phyloP scores from a whole-genome alignment of 2,888 invertebrate species.

The Barypeithes pellucidus region DNA sequence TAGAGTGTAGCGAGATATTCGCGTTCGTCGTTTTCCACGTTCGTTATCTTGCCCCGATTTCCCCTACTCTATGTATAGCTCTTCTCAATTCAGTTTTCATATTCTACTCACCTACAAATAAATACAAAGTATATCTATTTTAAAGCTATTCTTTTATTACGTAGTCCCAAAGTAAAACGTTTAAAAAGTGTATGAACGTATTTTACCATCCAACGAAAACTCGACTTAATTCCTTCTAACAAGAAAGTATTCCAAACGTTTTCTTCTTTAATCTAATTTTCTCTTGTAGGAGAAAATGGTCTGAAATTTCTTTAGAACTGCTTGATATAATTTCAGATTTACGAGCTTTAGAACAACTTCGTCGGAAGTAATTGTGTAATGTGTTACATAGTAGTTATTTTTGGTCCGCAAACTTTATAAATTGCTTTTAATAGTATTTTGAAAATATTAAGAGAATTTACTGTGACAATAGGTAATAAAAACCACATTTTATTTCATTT shows the following conservation, averaged over 20 bases:
- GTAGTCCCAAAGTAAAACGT: background rate
- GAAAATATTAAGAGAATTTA: constrained; percentile 7
- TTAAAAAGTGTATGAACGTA: constrained; percentile 19
- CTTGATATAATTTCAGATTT: constrained; percentile 35
- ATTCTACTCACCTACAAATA: too few species aligned
- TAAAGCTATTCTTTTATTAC: background rate
- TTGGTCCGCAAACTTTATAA: constrained; percentile 26
- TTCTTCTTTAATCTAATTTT: constrained; percentile 28
- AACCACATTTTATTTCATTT: too few species aligned
- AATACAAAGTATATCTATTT: background rate
- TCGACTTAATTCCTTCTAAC: constrained; percentile 20
- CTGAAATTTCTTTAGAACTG: constrained; percentile 29
- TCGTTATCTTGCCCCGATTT: too few species aligned
- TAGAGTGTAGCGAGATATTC: too few species aligned
- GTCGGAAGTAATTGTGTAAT: constrained; percentile 32
- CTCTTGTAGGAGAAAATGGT: constrained; percentile 27
- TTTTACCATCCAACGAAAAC: constrained; percentile 13
- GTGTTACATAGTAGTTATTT: constrained; percentile 38
- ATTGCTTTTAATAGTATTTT: constrained; percentile 20
- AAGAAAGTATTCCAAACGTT: constrained; percentile 32
- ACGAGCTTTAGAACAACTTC: constrained; percentile 30
- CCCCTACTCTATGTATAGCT: too few species aligned
- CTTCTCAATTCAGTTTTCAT: too few species aligned
- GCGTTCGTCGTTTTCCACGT: too few species aligned
- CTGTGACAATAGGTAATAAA: too few species aligned